phyloP scores from a whole-genome alignment of 2,113 vertebrate species.

The Cepphus grylle region DNA sequence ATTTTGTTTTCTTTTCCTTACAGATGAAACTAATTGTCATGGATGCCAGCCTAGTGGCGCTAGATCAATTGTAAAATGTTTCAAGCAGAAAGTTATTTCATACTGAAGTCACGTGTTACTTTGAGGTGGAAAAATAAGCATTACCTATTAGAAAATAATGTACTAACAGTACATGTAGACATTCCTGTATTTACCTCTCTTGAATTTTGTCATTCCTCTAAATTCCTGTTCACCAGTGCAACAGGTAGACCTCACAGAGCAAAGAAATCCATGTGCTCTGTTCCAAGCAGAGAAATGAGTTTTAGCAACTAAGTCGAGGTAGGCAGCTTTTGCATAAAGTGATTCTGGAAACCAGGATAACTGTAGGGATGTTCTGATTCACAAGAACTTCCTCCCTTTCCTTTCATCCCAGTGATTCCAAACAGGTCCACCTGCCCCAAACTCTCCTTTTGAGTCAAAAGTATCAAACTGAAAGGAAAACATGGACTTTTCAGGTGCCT shows the following conservation, averaged over 20 bases:
- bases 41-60: background rate
- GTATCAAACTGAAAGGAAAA: background rate
- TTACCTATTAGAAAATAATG: background rate
- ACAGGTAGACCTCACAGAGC: background rate
- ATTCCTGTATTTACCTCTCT: background rate
- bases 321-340: background rate
- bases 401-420: background rate
- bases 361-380: background rate
- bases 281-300: background rate
- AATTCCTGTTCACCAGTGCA: background rate
- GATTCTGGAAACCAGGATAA: background rate
- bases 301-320: background rate
- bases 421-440: background rate
- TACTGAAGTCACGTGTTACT: background rate
- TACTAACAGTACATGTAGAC: background rate
- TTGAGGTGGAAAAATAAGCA: background rate
- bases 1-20: background rate
- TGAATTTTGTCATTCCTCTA: background rate
- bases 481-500: background rate
- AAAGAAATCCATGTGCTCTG: background rate
- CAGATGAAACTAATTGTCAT: background rate
- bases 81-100: background rate
- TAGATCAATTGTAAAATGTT: background rate
- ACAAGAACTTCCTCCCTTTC: background rate
- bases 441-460: background rate